phyloP scores from a whole-genome alignment of 2,113 vertebrate species.

The Proteles cristata region DNA sequence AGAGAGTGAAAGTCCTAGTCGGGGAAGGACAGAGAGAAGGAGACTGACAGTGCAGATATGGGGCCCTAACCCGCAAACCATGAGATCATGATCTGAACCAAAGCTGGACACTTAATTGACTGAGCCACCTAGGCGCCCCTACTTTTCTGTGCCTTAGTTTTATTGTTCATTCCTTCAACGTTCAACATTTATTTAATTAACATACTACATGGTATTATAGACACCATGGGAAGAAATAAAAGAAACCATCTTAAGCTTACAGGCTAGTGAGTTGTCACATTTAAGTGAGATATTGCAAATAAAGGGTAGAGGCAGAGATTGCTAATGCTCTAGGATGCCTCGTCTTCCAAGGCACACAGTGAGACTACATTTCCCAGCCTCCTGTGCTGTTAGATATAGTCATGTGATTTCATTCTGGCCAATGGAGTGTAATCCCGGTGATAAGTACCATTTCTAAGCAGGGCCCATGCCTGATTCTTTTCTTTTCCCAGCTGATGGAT shows the following conservation, averaged over 20 bases:
- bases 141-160: background rate
- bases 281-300: background rate
- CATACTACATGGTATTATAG: no score
- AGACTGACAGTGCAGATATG: no score
- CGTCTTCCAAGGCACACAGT: background rate
- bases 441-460: background rate
- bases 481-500: background rate
- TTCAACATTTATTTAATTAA: background rate
- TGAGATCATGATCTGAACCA: no score
- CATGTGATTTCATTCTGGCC: background rate
- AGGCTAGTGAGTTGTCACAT: background rate
- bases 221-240: background rate
- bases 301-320: background rate
- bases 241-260: background rate
- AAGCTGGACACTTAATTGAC: no score
- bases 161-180: background rate
- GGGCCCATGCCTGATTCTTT: background rate
- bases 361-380: background rate
- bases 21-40: no score
- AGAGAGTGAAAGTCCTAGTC: no score
- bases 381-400: background rate
- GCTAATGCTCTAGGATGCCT: background rate
- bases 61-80: no score
- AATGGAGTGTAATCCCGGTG: background rate
- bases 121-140: background rate